phyloP scores from a whole-genome alignment of 2,888 invertebrate genomes.

The Hartigia nigra region DNA sequence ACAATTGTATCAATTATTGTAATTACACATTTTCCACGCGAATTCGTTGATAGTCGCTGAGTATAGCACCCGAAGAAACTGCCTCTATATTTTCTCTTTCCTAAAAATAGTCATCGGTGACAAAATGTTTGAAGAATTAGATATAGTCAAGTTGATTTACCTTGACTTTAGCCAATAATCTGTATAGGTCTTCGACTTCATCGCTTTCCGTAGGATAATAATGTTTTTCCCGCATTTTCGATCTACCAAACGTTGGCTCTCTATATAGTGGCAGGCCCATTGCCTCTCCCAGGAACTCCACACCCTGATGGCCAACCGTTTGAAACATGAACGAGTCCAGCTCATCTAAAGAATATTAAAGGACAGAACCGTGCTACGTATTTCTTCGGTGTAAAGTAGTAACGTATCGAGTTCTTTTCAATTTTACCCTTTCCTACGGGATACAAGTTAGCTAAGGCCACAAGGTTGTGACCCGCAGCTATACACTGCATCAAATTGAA shows the following conservation, averaged over 20 bases:
- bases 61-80: constrained; percentile 96
- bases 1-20: constrained; percentile 23
- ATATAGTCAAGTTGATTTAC: constrained; percentile 56
- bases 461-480: constrained; percentile 93
- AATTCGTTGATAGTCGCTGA: constrained; percentile 98
- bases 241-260: constrained; percentile 84
- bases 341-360: constrained; percentile 75
- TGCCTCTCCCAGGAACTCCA: constrained; percentile 91
- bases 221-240: constrained; percentile 81
- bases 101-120: constrained; percentile 64
- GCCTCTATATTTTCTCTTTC: constrained; percentile 84
- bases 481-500: constrained; percentile 99
- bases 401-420: background rate
- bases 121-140: constrained; percentile 12
- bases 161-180: constrained; percentile 82
- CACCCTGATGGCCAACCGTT: constrained; percentile 96
- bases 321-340: constrained; percentile 99
- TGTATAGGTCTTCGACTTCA: constrained; percentile 97
- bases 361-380: background rate
- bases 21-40: constrained; percentile 98
- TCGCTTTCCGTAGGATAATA: constrained; percentile 87
- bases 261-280: constrained; percentile 93
- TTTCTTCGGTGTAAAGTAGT: background rate
- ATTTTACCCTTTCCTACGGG: constrained; percentile 82
- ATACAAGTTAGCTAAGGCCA: constrained; percentile 95